Percentiles rank a stretch among this genome's conserved stretches.
phyloP scores from a whole-genome alignment of 2,888 invertebrate species.

The Dryadula phaetusa region DNA sequence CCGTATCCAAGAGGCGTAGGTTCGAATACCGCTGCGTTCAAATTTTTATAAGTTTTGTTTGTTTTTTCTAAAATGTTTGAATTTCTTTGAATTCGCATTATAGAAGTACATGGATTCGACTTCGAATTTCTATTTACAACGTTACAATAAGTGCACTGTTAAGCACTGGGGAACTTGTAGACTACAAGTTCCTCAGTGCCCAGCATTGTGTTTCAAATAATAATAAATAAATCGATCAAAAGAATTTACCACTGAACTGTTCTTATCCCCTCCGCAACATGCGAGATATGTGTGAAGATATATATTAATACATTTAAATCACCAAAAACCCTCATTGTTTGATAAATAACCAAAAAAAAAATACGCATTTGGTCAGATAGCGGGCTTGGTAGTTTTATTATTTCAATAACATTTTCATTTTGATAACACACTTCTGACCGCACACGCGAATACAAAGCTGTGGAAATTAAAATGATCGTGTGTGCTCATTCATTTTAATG shows the following conservation, averaged over 20 bases:
- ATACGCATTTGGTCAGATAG: not conserved
- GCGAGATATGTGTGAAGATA: not conserved
- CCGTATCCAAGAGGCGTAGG: no score
- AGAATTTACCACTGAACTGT: not conserved
- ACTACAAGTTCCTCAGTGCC: no score
- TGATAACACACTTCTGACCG: slow-evolving; percentile 21
- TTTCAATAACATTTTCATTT: slow-evolving; percentile 20
- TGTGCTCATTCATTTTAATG: slow-evolving; percentile 22
- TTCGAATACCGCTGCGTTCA: no score
- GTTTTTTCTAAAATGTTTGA: no score
- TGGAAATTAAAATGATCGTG: slow-evolving; percentile 24
- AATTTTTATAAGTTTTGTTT: no score
- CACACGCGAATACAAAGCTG: slow-evolving; percentile 16
- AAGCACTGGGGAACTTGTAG: no score
- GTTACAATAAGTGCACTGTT: no score
- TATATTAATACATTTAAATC: not conserved
- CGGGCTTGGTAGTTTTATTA: slow-evolving; percentile 21
- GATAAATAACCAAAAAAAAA: not conserved
- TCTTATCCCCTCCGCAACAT: not conserved
- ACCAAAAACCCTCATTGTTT: not conserved
- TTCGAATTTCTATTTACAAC: no score
- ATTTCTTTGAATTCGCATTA: no score
- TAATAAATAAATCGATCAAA: no score
- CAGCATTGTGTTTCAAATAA: no score
- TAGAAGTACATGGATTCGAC: no score